Percentiles rank a stretch among this genome's conserved stretches.
phyloP scores from a whole-genome alignment of 2,113 vertebrate genomes.

The Chaetodon auriga region DNA sequence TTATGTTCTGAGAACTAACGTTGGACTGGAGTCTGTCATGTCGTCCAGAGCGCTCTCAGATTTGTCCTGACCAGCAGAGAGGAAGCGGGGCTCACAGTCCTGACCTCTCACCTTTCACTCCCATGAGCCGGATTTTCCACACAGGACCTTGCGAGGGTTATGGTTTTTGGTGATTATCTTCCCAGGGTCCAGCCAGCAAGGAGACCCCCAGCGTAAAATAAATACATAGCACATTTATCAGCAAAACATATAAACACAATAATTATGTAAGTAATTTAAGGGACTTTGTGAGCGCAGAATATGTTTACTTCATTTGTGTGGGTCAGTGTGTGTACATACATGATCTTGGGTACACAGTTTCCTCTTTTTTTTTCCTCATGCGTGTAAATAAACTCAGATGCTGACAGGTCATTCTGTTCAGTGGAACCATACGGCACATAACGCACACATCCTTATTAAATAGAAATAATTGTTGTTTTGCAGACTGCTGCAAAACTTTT shows the following conservation, averaged over 20 bases:
- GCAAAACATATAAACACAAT: conserved; percentile 62
- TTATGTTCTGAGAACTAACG: conserved; percentile 52
- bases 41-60: conserved; percentile 41
- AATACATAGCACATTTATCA: conserved; percentile 74
- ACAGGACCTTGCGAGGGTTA: conserved; percentile 30
- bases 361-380: not conserved
- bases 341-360: not conserved
- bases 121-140: conserved; percentile 71
- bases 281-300: conserved; percentile 17
- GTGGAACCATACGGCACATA: not conserved
- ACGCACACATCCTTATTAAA: not conserved
- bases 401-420: not conserved
- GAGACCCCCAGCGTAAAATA: conserved; percentile 58
- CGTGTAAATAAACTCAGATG: conserved; percentile 23
- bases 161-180: conserved; percentile 67
- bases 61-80: conserved; percentile 52
- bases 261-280: conserved; percentile 42
- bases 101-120: conserved; percentile 67
- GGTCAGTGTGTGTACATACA: not conserved
- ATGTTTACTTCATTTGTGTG: conserved; percentile 36
- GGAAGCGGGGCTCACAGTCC: conserved; percentile 60
- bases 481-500: not conserved
- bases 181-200: conserved; percentile 63
- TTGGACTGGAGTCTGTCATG: conserved; percentile 29
- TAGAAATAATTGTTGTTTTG: not conserved